A percentile compares a stretch with the other conserved stretches of the same genome.
phyloP scores from a whole-genome alignment of 2,888 invertebrate genomes.

The Thumatha senex region DNA sequence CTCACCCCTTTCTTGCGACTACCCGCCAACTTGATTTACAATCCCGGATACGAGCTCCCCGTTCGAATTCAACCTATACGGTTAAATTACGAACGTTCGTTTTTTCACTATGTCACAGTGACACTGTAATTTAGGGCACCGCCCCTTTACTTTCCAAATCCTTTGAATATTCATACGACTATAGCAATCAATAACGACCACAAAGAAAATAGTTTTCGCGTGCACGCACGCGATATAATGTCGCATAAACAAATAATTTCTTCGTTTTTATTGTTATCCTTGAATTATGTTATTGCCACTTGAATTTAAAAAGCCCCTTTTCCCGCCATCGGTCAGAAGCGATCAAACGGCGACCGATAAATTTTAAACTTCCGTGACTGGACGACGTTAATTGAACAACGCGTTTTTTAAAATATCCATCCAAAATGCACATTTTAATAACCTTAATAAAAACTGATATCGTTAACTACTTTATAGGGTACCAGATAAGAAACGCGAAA shows the following conservation, averaged over 20 bases:
- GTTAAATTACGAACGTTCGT: slow-evolving; percentile 66
- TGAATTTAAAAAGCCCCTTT: slow-evolving; percentile 53
- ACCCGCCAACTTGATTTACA: slow-evolving; percentile 80
- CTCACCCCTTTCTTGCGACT: slow-evolving; percentile 81
- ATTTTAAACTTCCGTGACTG: slow-evolving; percentile 75
- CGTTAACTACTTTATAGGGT: slow-evolving; percentile 58
- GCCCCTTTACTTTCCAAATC: slow-evolving; percentile 76
- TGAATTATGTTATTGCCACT: slow-evolving; percentile 62
- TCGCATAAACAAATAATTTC: slow-evolving; percentile 82
- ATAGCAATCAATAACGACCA: slow-evolving; percentile 80
- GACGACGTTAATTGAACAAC: slow-evolving; percentile 71
- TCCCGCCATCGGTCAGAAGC: slow-evolving; percentile 48
- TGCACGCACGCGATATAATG: slow-evolving; percentile 80
- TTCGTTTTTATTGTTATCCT: slow-evolving; percentile 72
- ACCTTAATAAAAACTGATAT: slow-evolving; percentile 66
- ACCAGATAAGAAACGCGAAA: slow-evolving; percentile 50
- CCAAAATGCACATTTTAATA: slow-evolving; percentile 79
- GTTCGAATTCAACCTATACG: slow-evolving; percentile 67
- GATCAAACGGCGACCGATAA: slow-evolving; percentile 66
- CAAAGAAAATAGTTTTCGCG: slow-evolving; percentile 81
- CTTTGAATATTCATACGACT: slow-evolving; percentile 82
- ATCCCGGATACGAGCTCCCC: slow-evolving; percentile 74
- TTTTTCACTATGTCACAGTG: slow-evolving; percentile 79
- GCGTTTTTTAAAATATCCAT: slow-evolving; percentile 68
- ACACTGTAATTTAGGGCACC: slow-evolving; percentile 81